These are phyloP conservation scores for Teleogryllus occipitalis DNA, from an alignment of 1,140 invertebrate genomes.

Conservation along the genomic window DNA sequence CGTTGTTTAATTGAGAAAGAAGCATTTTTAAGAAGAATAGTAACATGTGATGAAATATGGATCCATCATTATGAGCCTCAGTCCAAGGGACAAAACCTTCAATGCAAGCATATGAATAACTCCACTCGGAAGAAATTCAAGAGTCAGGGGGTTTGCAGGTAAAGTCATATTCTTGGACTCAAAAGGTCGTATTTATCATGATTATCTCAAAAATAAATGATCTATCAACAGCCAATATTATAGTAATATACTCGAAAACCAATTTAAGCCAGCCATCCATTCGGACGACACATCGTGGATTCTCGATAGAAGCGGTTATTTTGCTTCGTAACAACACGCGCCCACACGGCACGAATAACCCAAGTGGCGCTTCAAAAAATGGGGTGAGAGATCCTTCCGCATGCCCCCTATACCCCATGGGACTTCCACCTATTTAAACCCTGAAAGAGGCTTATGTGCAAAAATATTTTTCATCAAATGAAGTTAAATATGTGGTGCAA, in stretches of 20 bases:
- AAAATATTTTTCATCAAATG: not conserved
- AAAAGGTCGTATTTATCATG: not conserved
- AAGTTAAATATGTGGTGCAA: conserved; percentile 5
- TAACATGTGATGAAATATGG: not conserved
- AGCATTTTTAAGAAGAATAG: not conserved
- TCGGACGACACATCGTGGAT: not conserved
- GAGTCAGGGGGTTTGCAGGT: not conserved
- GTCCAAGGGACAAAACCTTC: conserved; percentile 2
- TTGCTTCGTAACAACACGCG: not conserved
- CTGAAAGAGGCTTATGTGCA: not conserved
- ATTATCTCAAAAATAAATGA: conserved; percentile 1
- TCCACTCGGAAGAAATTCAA: conserved; percentile 10
- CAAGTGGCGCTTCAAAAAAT: not conserved
- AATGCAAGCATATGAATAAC: not conserved
- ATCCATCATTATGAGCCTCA: not conserved
- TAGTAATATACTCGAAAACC: not conserved
- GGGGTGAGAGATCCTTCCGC: not conserved
- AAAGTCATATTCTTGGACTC: conserved; percentile 10
- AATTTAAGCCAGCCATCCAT: not conserved
- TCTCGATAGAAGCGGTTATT: not conserved
- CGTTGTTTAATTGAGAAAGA: too few relatives aligned
- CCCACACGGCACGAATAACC: not conserved
- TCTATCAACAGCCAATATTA: conserved; percentile 1
- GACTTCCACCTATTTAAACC: conserved; percentile 1
- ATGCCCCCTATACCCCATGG: not conserved